These are phyloP conservation scores for Irena cyanogastra DNA, from an alignment of 2,113 vertebrate genomes.

Conservation along the genomic window DNA sequence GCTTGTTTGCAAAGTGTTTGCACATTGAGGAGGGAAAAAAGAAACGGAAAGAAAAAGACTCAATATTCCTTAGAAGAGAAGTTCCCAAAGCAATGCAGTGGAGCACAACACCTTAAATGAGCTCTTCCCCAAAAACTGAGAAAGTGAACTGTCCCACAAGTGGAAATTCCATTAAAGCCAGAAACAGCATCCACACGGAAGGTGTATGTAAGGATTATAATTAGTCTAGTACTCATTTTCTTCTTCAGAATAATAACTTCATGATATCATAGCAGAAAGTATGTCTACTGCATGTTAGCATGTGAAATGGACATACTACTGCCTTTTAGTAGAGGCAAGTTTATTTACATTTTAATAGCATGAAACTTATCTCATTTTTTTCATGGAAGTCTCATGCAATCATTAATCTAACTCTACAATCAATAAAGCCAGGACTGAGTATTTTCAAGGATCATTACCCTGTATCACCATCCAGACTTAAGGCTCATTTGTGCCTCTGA, in stretches of 20 bases:
- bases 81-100: not conserved
- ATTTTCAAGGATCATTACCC: not conserved
- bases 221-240: not conserved
- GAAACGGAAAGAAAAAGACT: not conserved
- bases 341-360: not conserved
- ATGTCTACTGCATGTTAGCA: not conserved
- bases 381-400: not conserved
- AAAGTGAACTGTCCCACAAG: not conserved
- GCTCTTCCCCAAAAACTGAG: not conserved
- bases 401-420: not conserved
- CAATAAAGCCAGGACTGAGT: not conserved
- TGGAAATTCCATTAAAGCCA: not conserved
- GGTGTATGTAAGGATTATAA: not conserved
- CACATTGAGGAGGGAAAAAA: fast-evolving
- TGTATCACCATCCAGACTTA: not conserved
- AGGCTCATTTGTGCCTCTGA: not conserved
- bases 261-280: not conserved
- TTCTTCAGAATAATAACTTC: not conserved
- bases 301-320: not conserved
- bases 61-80: not conserved
- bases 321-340: not conserved
- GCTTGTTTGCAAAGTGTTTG: not conserved
- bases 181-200: not conserved
- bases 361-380: not conserved
- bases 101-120: not conserved